Evolutionary conservation across 2,888 invertebrate species (phyloP).

Genomic region (Isotomurus palustris): DNA sequence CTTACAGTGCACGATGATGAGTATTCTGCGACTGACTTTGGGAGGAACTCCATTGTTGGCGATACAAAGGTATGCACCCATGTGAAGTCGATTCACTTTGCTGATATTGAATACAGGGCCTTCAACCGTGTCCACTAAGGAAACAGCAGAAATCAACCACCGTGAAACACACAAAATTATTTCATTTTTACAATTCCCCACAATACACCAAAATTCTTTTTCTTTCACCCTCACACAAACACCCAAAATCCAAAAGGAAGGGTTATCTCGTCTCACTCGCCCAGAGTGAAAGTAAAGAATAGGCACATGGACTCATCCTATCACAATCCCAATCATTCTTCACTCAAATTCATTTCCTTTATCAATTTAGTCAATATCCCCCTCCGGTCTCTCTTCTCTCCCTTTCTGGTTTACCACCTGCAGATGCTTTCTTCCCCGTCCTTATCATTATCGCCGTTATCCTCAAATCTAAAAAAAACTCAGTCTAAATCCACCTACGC

Average conservation of each 20-base stretch:
- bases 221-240: too few species aligned
- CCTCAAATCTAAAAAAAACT: too few species aligned
- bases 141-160: conserved; percentile 14
- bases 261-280: too few species aligned
- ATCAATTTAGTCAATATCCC: conserved; percentile 36
- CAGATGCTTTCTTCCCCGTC: conserved; percentile 14
- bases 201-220: too few species aligned
- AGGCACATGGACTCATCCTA: not conserved
- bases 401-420: conserved; percentile 29
- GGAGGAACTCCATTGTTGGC: conserved; percentile 81
- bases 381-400: conserved; percentile 24
- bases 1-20: conserved; percentile 81
- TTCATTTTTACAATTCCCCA: too few species aligned
- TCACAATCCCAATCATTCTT: conserved; percentile 24
- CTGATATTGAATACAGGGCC: conserved; percentile 48
- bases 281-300: conserved; percentile 8
- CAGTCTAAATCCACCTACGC: not conserved
- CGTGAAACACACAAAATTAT: too few species aligned
- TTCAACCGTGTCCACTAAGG: conserved; percentile 47
- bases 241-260: too few species aligned
- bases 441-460: not conserved
- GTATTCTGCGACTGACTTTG: conserved; percentile 80
- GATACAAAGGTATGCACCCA: conserved; percentile 70
- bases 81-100: conserved; percentile 62
- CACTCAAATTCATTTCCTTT: conserved; percentile 39